phyloP scores from a whole-genome alignment of 2,113 vertebrate species.

The Hemichromis elongatus region DNA sequence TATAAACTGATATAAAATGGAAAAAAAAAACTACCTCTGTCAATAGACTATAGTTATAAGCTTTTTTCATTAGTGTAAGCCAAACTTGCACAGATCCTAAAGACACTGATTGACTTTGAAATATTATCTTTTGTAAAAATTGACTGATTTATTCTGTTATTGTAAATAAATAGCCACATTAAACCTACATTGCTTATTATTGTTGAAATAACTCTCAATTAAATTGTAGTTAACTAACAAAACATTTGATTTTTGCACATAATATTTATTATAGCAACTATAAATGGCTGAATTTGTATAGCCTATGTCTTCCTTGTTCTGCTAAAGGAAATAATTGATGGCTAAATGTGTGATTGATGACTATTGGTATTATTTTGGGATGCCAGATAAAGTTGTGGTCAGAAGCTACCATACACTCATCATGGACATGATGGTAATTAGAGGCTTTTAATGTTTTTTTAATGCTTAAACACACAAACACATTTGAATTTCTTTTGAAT shows the following conservation, averaged over 20 bases:
- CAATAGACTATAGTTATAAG: background rate
- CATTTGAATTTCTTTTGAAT: background rate
- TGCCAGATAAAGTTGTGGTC: background rate
- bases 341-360: background rate
- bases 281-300: background rate
- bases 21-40: background rate
- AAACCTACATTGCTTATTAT: background rate
- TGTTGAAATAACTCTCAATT: background rate
- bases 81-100: background rate
- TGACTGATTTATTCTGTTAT: background rate
- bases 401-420: rapidly evolving
- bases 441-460: background rate
- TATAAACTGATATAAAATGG: background rate
- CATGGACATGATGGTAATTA: rapidly evolving
- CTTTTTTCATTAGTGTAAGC: background rate
- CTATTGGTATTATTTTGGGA: background rate
- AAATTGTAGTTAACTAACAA: background rate
- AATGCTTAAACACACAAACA: background rate
- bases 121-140: background rate
- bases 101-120: background rate
- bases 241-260: background rate
- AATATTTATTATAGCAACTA: rapidly evolving
- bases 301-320: background rate
- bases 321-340: background rate
- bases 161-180: background rate